These are phyloP conservation scores for Equus quagga DNA, from an alignment of 2,113 vertebrate species.

Conservation along the genomic window DNA sequence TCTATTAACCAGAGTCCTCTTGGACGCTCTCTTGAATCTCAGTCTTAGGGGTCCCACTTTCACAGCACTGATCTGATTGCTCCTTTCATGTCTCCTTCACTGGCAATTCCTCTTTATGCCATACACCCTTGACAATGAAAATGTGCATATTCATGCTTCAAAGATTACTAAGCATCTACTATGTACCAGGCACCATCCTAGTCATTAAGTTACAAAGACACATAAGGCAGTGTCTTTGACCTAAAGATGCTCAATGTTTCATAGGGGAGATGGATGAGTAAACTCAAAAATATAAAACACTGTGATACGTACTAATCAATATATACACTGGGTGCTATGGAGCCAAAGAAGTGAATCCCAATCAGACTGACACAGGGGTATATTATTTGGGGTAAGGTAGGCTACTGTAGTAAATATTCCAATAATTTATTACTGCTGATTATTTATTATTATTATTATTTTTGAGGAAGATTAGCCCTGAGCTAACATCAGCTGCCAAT, in stretches of 20 bases:
- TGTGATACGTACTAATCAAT: not conserved
- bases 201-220: constrained; percentile 18
- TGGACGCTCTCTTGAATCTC: not conserved
- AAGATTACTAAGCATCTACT: not conserved
- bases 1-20: not conserved
- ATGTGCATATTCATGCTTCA: not conserved
- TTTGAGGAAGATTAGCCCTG: too few relatives aligned
- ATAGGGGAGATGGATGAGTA: not conserved
- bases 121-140: not conserved
- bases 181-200: not conserved
- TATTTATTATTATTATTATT: not conserved
- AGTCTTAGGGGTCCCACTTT: not conserved
- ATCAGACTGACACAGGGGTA: not conserved
- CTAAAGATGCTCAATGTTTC: constrained; percentile 12
- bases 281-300: constrained; percentile 49
- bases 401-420: constrained; percentile 15
- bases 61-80: not conserved
- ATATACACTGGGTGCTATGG: not conserved
- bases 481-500: too few relatives aligned
- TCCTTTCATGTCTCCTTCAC: not conserved
- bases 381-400: not conserved
- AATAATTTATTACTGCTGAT: constrained; percentile 6
- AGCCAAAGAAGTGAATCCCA: not conserved
- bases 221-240: not conserved
- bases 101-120: not conserved